Evolutionary conservation across 2,888 invertebrate species (phyloP).

Genomic region (Eupithecia inturbata): DNA sequence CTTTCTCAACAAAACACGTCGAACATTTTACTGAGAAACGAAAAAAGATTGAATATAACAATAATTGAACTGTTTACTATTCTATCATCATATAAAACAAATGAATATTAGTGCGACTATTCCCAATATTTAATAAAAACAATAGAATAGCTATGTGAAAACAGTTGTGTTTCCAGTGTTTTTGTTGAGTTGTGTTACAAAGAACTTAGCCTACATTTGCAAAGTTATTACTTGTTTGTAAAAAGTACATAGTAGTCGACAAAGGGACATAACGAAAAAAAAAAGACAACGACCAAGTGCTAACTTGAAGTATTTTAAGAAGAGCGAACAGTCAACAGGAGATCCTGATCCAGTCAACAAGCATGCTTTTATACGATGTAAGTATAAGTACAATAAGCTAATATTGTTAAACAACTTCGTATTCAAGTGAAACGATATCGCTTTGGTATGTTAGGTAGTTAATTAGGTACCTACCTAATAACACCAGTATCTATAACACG

Average conservation of each 20-base stretch:
- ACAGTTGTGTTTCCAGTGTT: conserved; percentile 12
- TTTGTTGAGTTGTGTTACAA: conserved; percentile 20
- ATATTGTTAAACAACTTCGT: no score
- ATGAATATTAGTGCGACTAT: not conserved
- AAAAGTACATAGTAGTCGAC: not conserved
- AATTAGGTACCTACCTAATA: no score
- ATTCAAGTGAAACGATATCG: no score
- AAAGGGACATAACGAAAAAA: not conserved
- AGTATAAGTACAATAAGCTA: conserved; percentile 49
- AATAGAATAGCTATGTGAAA: not conserved
- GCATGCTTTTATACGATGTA: conserved; percentile 78
- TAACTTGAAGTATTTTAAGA: not conserved
- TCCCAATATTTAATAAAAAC: conserved; percentile 15
- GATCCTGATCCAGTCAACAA: conserved; percentile 61
- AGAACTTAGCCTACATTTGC: conserved; percentile 19
- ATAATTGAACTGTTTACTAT: not conserved
- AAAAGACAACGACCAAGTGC: not conserved
- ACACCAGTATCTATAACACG: no score
- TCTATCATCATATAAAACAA: not conserved
- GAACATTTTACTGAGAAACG: not conserved
- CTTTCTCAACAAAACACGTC: not conserved
- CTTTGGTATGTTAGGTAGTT: no score
- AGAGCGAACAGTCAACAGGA: conserved; percentile 62
- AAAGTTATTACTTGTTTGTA: not conserved
- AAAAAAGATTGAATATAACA: not conserved